phyloP scores from a whole-genome alignment of 2,797 vertebrate genomes.

The Ctenopoma kingsleyae region DNA sequence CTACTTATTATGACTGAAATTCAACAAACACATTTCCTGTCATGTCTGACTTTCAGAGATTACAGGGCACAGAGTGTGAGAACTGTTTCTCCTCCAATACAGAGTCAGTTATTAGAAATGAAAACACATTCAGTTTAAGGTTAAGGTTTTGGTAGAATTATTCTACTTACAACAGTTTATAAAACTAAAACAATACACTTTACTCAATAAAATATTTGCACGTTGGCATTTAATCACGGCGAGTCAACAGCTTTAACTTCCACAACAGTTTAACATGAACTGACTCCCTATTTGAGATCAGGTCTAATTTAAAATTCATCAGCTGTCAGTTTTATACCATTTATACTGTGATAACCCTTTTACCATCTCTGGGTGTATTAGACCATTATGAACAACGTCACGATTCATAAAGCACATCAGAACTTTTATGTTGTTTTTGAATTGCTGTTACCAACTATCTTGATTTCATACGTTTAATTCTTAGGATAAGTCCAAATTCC shows the following conservation, averaged over 20 bases:
- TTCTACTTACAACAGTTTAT: neutral
- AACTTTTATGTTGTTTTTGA: neutral
- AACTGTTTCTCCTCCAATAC: neutral
- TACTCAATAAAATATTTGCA: neutral
- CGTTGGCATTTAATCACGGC: neutral
- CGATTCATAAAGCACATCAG: neutral
- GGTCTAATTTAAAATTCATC: neutral
- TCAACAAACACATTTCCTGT: slow-evolving; percentile 2
- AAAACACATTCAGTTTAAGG: neutral
- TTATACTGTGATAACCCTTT: neutral
- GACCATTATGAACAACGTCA: neutral
- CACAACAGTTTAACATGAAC: neutral
- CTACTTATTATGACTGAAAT: slow-evolving; percentile 3
- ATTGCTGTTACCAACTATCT: neutral
- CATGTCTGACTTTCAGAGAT: slow-evolving; percentile 10
- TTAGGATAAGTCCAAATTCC: neutral
- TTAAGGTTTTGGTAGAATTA: neutral
- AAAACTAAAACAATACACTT: slow-evolving; percentile 10
- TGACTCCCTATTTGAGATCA: neutral
- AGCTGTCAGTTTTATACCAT: neutral
- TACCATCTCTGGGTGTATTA: neutral
- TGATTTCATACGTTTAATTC: neutral
- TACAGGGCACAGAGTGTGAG: too few relatives aligned
- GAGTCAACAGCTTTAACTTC: neutral
- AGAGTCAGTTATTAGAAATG: slow-evolving; percentile 7